Percentiles rank a stretch among this genome's conserved stretches.
These are phyloP conservation scores for Psephotus haematonotus DNA, from an alignment of 2,113 vertebrate genomes.

Conservation along the genomic window DNA sequence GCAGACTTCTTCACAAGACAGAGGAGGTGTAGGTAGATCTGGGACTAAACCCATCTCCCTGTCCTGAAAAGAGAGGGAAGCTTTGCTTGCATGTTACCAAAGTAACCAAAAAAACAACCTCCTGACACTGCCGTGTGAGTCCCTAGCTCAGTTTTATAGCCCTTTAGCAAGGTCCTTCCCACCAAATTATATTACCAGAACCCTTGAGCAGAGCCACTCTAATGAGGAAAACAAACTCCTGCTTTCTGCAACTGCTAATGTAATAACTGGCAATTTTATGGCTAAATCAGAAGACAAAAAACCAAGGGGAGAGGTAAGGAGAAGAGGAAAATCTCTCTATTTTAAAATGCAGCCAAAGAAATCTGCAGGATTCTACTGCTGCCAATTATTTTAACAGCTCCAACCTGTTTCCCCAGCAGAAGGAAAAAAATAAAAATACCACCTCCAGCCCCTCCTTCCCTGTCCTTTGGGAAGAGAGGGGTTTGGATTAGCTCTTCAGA, in stretches of 20 bases:
- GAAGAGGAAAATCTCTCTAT: slow-evolving; percentile 41
- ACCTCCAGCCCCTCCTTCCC: slow-evolving; percentile 36
- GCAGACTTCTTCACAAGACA: not conserved
- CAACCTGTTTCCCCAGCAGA: slow-evolving; percentile 61
- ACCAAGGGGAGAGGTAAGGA: not conserved
- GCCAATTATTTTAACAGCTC: slow-evolving; percentile 68
- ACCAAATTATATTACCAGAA: slow-evolving; percentile 61
- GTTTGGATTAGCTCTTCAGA: slow-evolving; percentile 71
- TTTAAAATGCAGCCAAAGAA: slow-evolving; percentile 54
- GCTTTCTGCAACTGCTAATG: slow-evolving; percentile 51
- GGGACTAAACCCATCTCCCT: not conserved
- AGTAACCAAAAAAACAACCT: slow-evolving; percentile 57
- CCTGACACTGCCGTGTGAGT: slow-evolving; percentile 32
- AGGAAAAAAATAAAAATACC: slow-evolving; percentile 54
- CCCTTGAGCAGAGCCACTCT: not conserved
- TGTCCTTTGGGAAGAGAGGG: slow-evolving; percentile 30
- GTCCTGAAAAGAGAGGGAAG: slow-evolving; percentile 19
- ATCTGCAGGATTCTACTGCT: slow-evolving; percentile 13
- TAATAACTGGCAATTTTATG: slow-evolving; percentile 63
- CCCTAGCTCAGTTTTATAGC: slow-evolving; percentile 23
- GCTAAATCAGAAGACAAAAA: slow-evolving; percentile 60
- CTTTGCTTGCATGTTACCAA: slow-evolving; percentile 63
- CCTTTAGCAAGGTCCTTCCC: not conserved
- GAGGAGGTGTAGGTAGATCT: not conserved
- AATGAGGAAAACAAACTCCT: slow-evolving; percentile 69